Conservation (phyloP, 2,797 vertebrate species). For the Rhinichthys osculus region DNA sequence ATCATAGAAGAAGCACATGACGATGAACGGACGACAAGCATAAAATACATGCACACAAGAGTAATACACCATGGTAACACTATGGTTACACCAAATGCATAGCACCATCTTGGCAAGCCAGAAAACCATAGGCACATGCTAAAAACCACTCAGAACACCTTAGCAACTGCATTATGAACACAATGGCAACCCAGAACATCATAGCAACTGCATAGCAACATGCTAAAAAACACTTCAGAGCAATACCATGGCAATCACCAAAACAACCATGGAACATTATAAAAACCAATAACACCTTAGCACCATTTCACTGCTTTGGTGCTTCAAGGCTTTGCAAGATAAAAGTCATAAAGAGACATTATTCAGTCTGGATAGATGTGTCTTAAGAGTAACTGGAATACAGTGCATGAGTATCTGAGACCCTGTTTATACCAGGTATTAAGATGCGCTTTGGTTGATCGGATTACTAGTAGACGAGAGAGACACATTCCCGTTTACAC, state of each 20-base stretch:
- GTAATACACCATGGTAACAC: no score
- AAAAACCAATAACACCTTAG: neutral
- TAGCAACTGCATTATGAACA: neutral
- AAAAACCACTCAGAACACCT: neutral
- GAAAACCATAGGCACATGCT: neutral
- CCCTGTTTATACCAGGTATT: neutral
- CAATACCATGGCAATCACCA: neutral
- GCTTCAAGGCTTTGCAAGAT: neutral
- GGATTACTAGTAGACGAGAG: no score
- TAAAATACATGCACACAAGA: no score
- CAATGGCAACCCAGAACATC: neutral
- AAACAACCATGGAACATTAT: neutral
- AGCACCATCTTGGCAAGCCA: no score
- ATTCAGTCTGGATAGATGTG: neutral
- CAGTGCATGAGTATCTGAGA: neutral
- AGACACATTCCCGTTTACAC: no score
- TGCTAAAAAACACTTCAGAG: neutral
- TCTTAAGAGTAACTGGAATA: neutral
- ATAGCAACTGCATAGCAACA: conserved; percentile 12
- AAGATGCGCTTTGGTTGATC: neutral
- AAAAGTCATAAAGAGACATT: neutral
- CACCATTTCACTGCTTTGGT: neutral
- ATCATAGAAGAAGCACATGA: no score
- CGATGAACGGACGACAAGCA: no score
- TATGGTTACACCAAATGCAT: no score